phyloP scores from a whole-genome alignment of 2,797 vertebrate species.

The Cuniculus paca region DNA sequence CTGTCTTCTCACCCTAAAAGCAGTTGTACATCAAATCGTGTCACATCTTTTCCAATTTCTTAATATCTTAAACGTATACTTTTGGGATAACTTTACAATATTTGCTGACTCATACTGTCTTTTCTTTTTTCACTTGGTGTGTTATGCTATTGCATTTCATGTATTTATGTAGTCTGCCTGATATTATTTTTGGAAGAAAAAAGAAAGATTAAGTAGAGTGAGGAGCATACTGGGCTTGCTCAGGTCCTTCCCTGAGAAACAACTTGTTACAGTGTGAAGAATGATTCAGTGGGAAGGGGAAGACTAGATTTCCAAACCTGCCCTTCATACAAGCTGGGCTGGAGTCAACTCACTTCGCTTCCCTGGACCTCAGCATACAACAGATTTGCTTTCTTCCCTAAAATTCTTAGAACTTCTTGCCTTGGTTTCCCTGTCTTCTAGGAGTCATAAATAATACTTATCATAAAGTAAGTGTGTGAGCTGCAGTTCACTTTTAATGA shows the following conservation, averaged over 20 bases:
- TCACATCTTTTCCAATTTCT: not conserved
- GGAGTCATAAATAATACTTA: not conserved
- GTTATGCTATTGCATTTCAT: not conserved
- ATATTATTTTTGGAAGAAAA: constrained; percentile 38
- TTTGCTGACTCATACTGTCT: not conserved
- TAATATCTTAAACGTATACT: not conserved
- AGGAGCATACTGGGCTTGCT: not conserved
- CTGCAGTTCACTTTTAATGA: not conserved
- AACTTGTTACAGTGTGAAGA: not conserved
- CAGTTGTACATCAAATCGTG: not conserved
- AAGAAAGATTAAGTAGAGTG: not conserved
- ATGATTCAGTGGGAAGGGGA: not conserved
- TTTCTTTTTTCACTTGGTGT: not conserved
- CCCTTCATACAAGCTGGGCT: not conserved
- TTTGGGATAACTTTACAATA: not conserved
- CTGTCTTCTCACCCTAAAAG: constrained; percentile 12
- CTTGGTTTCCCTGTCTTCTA: not conserved
- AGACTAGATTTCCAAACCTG: not conserved
- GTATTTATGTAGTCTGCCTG: not conserved
- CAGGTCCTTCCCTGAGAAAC: not conserved
- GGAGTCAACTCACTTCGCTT: not conserved
- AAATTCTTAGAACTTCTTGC: not conserved
- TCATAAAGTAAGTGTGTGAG: not conserved
- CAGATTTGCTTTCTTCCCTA: not conserved
- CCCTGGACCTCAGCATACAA: not conserved